Percentiles rank a stretch among this genome's conserved stretches.
Evolutionary conservation across 2,797 vertebrate species (phyloP).

Genomic region (Micromesistius poutassou): DNA sequence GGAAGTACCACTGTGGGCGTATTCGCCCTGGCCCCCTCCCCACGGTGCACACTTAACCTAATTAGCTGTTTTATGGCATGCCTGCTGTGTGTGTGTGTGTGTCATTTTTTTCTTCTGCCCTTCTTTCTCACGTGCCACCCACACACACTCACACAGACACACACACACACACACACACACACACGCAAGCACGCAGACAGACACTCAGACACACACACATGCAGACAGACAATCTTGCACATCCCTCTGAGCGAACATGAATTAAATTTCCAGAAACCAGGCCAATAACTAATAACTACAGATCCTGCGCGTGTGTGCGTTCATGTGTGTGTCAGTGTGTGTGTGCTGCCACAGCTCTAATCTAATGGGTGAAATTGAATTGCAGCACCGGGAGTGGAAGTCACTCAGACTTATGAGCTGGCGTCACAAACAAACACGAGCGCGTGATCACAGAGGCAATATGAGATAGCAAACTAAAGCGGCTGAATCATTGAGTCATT

Average conservation of each 20-base stretch:
- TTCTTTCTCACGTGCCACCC: background rate
- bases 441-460: constrained; percentile 39
- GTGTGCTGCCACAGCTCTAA: constrained; percentile 37
- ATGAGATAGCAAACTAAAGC: constrained; percentile 41
- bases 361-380: constrained; percentile 58
- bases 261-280: constrained; percentile 31
- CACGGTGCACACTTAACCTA: constrained; percentile 58
- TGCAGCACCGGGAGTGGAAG: constrained; percentile 39
- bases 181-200: background rate
- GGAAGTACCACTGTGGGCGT: constrained; percentile 29
- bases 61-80: constrained; percentile 56
- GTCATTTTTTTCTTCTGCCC: background rate
- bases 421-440: constrained; percentile 33
- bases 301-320: constrained; percentile 23
- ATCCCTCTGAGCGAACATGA: constrained; percentile 28
- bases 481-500: constrained; percentile 50
- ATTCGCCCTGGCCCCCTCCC: constrained; percentile 42
- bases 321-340: background rate
- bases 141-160: constrained; percentile 3
- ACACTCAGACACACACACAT: background rate
- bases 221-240: background rate
- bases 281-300: constrained; percentile 48
- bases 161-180: background rate
- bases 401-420: constrained; percentile 51
- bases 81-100: constrained; percentile 21